Conservation (phyloP, 2,888 invertebrate genomes). For the Eubasilissa splendida region DNA sequence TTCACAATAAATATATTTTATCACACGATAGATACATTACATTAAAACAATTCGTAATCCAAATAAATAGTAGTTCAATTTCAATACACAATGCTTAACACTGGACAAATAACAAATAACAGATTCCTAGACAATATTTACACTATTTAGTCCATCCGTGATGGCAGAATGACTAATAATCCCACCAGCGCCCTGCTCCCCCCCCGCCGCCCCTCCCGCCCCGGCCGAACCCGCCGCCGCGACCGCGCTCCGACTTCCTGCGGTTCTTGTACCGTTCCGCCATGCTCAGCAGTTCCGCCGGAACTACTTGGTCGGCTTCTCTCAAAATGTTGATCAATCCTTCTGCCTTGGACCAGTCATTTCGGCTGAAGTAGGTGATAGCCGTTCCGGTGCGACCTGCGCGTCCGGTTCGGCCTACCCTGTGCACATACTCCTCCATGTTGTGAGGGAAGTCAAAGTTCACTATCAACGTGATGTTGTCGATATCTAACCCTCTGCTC, state of each 20-base stretch:
- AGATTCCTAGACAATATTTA: too few species aligned
- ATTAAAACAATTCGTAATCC: too few species aligned
- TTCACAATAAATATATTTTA: too few species aligned
- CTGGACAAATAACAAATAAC: too few species aligned
- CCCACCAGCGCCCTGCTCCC: not conserved
- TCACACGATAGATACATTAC: too few species aligned
- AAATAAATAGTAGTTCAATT: too few species aligned
- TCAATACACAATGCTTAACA: too few species aligned
- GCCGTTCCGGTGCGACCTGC: constrained; percentile 90
- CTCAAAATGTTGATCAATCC: constrained; percentile 89
- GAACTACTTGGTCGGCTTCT: constrained; percentile 90
- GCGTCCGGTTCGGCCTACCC: constrained; percentile 95
- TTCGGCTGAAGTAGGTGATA: constrained; percentile 84
- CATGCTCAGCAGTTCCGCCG: constrained; percentile 83
- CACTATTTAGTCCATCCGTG: too few species aligned
- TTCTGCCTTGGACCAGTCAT: constrained; percentile 87
- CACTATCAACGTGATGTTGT: constrained; percentile 90
- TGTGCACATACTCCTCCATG: constrained; percentile 96
- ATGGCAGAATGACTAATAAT: too few species aligned
- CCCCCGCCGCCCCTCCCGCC: constrained; percentile 61
- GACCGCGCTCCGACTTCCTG: constrained; percentile 61
- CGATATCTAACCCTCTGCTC: constrained; percentile 93
- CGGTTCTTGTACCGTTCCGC: constrained; percentile 77
- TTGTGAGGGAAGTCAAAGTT: constrained; percentile 95
- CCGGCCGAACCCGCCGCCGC: constrained; percentile 60